Evolutionary conservation across 2,797 vertebrate genomes (phyloP).

Genomic region (Eulemur rubriventer): DNA sequence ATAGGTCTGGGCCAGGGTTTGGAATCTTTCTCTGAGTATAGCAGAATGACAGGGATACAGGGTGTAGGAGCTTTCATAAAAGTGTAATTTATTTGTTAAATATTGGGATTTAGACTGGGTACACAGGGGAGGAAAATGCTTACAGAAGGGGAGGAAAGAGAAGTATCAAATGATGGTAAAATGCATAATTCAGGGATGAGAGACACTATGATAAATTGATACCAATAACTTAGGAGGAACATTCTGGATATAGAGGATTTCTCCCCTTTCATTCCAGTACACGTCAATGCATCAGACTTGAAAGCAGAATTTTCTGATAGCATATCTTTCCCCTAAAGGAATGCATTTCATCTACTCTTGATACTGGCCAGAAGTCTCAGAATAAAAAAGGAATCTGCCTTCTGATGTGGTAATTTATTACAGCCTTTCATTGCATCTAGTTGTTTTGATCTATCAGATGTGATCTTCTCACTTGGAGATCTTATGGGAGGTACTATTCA

Average conservation of each 20-base stretch:
- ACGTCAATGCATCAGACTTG: background rate
- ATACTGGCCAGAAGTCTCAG: background rate
- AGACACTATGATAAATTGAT: accelerated
- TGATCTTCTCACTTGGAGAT: background rate
- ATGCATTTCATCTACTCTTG: background rate
- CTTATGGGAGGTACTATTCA: background rate
- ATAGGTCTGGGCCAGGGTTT: background rate
- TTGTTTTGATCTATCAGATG: background rate
- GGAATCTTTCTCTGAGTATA: background rate
- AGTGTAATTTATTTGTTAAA: background rate
- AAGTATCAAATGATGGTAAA: background rate
- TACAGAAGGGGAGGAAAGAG: background rate
- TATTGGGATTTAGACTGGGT: too few relatives aligned
- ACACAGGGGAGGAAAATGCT: too few relatives aligned
- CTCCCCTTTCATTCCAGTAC: background rate
- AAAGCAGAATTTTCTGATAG: background rate
- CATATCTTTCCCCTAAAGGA: background rate
- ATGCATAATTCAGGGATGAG: background rate
- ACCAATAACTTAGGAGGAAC: background rate
- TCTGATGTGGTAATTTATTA: background rate
- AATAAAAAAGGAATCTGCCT: background rate
- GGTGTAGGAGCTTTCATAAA: background rate
- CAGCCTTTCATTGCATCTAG: background rate
- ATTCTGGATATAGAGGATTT: background rate
- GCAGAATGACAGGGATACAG: background rate